Evolutionary conservation across 2,113 vertebrate species (phyloP).

Genomic region (Sphyrna mokarran): DNA sequence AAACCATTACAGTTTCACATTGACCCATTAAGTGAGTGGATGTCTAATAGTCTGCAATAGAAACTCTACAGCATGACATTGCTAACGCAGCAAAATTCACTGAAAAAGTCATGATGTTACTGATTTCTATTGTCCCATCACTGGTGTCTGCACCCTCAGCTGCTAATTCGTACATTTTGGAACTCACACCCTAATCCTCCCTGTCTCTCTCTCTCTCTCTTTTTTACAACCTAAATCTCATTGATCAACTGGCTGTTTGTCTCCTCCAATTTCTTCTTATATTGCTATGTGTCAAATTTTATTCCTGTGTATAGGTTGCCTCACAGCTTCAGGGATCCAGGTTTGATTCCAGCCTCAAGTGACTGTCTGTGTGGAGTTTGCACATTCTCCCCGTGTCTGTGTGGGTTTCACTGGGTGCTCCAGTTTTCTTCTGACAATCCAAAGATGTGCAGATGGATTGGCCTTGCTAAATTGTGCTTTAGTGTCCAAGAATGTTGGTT

Average conservation of each 20-base stretch:
- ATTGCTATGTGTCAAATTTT: no score
- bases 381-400: no score
- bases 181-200: not conserved
- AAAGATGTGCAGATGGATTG: no score
- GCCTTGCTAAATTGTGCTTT: no score
- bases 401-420: no score
- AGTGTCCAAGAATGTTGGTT: no score
- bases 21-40: not conserved
- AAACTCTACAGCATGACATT: not conserved
- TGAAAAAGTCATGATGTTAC: not conserved
- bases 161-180: not conserved
- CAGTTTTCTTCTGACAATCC: no score
- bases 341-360: no score
- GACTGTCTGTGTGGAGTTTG: no score
- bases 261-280: no score
- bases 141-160: not conserved
- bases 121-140: not conserved
- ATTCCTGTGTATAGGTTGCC: no score
- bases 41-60: not conserved
- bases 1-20: not conserved
- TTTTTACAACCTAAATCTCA: not conserved
- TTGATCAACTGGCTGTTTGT: not conserved
- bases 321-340: no score
- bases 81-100: not conserved
- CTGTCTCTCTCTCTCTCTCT: not conserved